phyloP scores from a whole-genome alignment of 37 sponge, comb jelly and placozoan genomes.

The Bolinopsis microptera region DNA sequence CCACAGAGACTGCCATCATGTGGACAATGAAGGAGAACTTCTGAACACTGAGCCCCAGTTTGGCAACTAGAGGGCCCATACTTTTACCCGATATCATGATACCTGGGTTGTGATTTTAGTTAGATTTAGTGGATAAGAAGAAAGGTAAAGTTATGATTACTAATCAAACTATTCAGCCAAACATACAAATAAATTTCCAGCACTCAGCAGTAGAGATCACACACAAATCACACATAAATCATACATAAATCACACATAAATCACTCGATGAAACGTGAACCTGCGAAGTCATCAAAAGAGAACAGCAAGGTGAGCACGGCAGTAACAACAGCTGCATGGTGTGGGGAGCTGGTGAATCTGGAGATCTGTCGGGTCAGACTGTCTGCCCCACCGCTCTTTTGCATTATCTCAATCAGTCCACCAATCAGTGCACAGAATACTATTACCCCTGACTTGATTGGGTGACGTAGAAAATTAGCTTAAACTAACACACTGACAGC shows the following conservation, averaged over 20 bases:
- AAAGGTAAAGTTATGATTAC: too few relatives aligned
- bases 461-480: too few relatives aligned
- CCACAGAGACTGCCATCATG: slow-evolving; percentile 57
- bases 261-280: background rate
- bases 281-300: slow-evolving; percentile 57
- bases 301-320: background rate
- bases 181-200: too few relatives aligned
- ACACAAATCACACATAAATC: background rate
- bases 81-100: slow-evolving; percentile 48
- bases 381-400: background rate
- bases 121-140: too few relatives aligned
- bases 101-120: slow-evolving; percentile 42
- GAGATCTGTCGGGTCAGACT: background rate
- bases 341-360: background rate
- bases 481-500: too few relatives aligned
- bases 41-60: slow-evolving; percentile 29
- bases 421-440: slow-evolving; percentile 14
- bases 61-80: background rate
- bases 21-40: slow-evolving; percentile 61
- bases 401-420: slow-evolving; percentile 5
- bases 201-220: too few relatives aligned
- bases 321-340: slow-evolving; percentile 1
- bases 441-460: background rate
- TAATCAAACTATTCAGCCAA: too few relatives aligned
- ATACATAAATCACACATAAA: background rate